Base-by-base conservation (phyloP, 2,888 invertebrate species). In the Hermodice carunculata region DNA sequence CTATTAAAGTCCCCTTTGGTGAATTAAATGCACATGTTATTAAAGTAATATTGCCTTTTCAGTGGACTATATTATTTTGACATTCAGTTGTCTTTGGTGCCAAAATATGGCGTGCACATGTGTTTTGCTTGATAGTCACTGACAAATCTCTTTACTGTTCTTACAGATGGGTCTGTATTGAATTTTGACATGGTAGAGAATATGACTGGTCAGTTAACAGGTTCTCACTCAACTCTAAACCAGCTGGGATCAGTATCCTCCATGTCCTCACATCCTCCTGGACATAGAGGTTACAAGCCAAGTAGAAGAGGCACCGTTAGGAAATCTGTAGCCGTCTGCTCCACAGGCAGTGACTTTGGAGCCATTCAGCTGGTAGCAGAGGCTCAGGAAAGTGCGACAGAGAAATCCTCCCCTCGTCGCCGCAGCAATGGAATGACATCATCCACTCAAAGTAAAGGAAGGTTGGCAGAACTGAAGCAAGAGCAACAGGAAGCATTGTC, bases 121-220 rank as follows among this genome's bases (percentile, higher is more conserved):
- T 40, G 40, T 14, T 40, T 40, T 40, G 14, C 40, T 40, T n/a
- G n/a, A 53, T 34, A 11, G 19, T n/a, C 8, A n/a, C n/a, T 54
- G 54, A 14, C 24, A 11, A 31, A 51, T 11, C 28, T 46, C 26
- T 31, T 19, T 14, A 26, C 42, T 48, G 54, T 14, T 71, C 69
- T 73, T 71, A 73, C 74, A 17, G 70, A 56, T n/a, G 40, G 67
- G 24, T 66, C 77, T 42, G 70, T 74, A 8, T 61, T 81, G 43
- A 79, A 79, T 62, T 76, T 81, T 71, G 80, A 81, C 67, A 79
- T 76, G 66, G 73, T 82, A 44, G 80, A 80, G 53, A 71, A 76
- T 32, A 74, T 76, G 5, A 75, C 72, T 32, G 51, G 51, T 40
- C 58, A 63, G 37, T 77, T 76, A 58, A 77, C 79, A 14, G 74